Evolutionary conservation across 2,888 invertebrate genomes (phyloP).

Genomic region (Teleiodes luculella): DNA sequence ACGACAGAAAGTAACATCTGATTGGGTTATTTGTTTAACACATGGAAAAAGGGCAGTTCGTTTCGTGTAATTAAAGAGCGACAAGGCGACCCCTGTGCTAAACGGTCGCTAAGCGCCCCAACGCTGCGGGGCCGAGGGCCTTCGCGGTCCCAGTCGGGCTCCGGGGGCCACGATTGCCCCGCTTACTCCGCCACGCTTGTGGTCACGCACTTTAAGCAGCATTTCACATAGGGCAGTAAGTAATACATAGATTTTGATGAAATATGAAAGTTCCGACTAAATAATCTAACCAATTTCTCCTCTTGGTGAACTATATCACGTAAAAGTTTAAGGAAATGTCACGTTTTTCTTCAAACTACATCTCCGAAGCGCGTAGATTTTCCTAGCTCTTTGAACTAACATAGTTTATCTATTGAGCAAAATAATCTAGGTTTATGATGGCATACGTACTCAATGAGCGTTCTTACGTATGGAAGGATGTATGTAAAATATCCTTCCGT

Average conservation of each 20-base stretch:
- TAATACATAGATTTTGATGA: too few species aligned
- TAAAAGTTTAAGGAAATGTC: too few species aligned
- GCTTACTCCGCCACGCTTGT: slow-evolving; percentile 32
- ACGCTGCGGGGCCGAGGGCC: slow-evolving; percentile 28
- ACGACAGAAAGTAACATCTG: too few species aligned
- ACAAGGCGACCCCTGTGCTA: slow-evolving; percentile 44
- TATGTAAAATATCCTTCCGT: too few species aligned
- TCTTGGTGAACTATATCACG: too few species aligned
- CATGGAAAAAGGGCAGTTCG: slow-evolving; percentile 45
- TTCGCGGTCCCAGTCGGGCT: slow-evolving; percentile 20
- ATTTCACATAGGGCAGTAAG: neutral
- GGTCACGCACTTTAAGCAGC: slow-evolving; percentile 45
- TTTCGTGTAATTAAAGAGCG: slow-evolving; percentile 67
- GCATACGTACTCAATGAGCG: slow-evolving; percentile 18
- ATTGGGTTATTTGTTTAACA: neutral
- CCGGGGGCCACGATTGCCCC: slow-evolving; percentile 12
- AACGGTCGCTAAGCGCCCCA: slow-evolving; percentile 44
- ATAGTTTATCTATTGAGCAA: too few species aligned
- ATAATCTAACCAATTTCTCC: too few species aligned
- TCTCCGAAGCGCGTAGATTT: too few species aligned
- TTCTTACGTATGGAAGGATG: too few species aligned
- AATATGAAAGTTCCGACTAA: too few species aligned
- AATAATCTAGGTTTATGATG: too few species aligned
- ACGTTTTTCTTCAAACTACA: neutral
- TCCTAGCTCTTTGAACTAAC: too few species aligned